Percentiles rank a stretch among this genome's conserved stretches.
phyloP scores from a whole-genome alignment of 2,113 vertebrate genomes.

The Murina feae region DNA sequence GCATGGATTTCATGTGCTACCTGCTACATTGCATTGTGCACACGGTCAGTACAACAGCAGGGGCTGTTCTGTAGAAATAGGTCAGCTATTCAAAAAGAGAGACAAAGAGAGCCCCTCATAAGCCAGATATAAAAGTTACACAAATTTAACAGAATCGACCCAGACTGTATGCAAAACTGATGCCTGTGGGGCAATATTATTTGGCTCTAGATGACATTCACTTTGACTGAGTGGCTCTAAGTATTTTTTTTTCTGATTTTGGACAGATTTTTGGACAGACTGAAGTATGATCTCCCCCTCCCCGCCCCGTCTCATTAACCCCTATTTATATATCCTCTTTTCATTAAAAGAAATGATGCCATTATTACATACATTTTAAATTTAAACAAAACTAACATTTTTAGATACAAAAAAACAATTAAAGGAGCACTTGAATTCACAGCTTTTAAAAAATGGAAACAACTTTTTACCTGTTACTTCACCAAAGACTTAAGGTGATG shows the following conservation, averaged over 20 bases:
- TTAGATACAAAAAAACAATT: neutral
- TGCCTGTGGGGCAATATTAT: neutral
- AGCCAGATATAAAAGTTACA: neutral
- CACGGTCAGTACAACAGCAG: neutral
- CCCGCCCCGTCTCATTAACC: neutral
- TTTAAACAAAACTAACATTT: neutral
- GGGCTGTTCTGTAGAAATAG: neutral
- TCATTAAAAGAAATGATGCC: neutral
- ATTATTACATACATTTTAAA: neutral
- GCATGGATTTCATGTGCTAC: neutral
- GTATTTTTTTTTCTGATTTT: slow-evolving; percentile 16
- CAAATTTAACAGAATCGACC: neutral
- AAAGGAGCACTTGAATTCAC: neutral
- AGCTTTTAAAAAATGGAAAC: neutral
- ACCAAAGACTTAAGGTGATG: neutral
- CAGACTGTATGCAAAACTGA: neutral
- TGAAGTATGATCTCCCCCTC: neutral
- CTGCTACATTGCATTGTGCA: neutral
- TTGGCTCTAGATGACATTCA: neutral
- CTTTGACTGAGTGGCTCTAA: neutral
- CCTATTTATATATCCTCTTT: neutral
- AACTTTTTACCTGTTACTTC: neutral
- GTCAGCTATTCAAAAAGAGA: neutral
- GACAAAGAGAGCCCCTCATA: neutral
- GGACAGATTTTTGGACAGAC: neutral